Percentiles rank a stretch among this genome's conserved stretches.
phyloP scores from a whole-genome alignment of 2,113 vertebrate species.

The Chelonoidis abingdonii region DNA sequence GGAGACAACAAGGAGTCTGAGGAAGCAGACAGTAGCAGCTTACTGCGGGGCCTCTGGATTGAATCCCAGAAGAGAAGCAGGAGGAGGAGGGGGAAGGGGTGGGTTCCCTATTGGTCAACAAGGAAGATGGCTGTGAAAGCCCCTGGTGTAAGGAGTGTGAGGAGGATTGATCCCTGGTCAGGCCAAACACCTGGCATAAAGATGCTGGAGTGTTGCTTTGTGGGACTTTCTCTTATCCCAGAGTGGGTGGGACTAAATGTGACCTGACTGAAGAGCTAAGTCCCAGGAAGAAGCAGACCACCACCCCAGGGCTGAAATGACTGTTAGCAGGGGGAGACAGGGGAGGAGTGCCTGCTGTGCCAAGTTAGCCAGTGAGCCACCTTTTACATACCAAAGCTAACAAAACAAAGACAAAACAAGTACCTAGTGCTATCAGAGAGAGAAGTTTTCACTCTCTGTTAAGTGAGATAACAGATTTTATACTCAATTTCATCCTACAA shows the following conservation, averaged over 20 bases:
- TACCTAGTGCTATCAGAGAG: conserved; percentile 39
- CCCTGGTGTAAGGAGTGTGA: neutral
- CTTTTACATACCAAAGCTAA: neutral
- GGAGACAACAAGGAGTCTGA: neutral
- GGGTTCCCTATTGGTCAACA: neutral
- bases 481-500: conserved; percentile 12
- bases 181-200: neutral
- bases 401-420: conserved; percentile 56
- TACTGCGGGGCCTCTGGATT: neutral
- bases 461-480: conserved; percentile 30
- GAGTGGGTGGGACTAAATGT: neutral
- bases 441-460: neutral
- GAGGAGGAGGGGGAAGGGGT: neutral
- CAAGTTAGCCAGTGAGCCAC: neutral
- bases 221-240: neutral
- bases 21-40: neutral
- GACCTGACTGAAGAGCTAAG: neutral
- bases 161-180: neutral
- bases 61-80: neutral
- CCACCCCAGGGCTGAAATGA: neutral
- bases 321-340: neutral
- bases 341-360: neutral
- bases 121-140: too few species aligned
- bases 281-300: neutral
- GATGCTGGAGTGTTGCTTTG: neutral